Conservation (phyloP, 1,140 invertebrate genomes). For the Drosophila nigrodunni region DNA sequence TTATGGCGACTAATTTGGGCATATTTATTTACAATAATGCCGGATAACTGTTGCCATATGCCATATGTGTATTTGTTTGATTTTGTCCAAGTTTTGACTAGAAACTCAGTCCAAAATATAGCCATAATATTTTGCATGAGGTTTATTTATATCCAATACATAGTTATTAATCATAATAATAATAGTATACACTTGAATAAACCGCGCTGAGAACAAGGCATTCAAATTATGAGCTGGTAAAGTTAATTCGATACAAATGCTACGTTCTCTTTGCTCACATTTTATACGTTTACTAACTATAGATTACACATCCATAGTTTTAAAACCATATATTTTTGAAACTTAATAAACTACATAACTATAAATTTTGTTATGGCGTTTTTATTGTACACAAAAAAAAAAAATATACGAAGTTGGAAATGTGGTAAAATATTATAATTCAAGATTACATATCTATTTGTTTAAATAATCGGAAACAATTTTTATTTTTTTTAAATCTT, state of each 20-base stretch:
- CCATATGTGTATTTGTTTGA: conserved; percentile 40
- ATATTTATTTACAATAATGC: conserved; percentile 27
- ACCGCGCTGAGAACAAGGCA: conserved; percentile 22
- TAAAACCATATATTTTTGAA: conserved; percentile 39
- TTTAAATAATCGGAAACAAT: no score
- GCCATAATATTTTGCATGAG: conserved; percentile 38
- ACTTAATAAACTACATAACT: conserved; percentile 23
- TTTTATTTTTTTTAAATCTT: not conserved
- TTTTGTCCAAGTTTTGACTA: conserved; percentile 27
- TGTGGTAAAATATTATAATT: no score
- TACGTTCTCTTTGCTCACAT: conserved; percentile 35
- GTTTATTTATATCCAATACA: conserved; percentile 29
- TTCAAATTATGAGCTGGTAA: conserved; percentile 5
- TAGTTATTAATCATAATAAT: conserved; percentile 1
- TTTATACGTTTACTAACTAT: conserved; percentile 27
- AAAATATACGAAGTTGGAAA: no score
- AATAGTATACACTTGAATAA: conserved; percentile 24
- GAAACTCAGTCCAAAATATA: conserved; percentile 25
- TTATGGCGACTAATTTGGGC: conserved; percentile 24
- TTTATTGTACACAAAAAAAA: not conserved
- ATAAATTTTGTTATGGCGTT: not conserved
- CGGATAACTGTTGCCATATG: conserved; percentile 26
- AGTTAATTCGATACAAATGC: conserved; percentile 17
- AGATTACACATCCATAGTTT: conserved; percentile 26
- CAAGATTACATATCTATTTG: no score